Percentiles rank a stretch among this genome's conserved stretches.
Evolutionary conservation across 2,797 vertebrate species (phyloP).

Genomic region (Onychomys leucogaster): DNA sequence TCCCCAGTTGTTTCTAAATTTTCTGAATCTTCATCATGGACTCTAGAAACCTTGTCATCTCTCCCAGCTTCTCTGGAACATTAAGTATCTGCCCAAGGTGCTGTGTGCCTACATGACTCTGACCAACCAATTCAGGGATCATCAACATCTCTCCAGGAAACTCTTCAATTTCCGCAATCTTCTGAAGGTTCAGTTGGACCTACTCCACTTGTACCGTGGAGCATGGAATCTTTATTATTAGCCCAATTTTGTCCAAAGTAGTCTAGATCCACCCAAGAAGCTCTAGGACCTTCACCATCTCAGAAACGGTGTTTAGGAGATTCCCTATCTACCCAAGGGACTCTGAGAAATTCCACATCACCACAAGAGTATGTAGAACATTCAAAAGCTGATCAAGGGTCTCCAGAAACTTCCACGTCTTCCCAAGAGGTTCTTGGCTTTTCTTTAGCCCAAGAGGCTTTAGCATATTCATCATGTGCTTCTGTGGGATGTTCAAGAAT

Average conservation of each 20-base stretch:
- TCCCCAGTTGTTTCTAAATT: background rate
- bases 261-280: background rate
- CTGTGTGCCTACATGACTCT: background rate
- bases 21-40: background rate
- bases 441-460: background rate
- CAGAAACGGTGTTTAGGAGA: background rate
- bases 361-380: background rate
- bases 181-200: too few species aligned
- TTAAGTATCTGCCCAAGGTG: rapidly evolving
- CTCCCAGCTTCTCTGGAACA: background rate
- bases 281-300: background rate
- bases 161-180: too few species aligned
- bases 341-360: background rate
- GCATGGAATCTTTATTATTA: background rate
- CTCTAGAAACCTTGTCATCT: background rate
- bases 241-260: background rate
- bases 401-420: background rate
- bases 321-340: background rate
- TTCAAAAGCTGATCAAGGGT: background rate
- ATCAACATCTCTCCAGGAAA: too few species aligned
- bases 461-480: background rate
- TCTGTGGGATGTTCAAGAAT: too few species aligned
- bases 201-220: too few species aligned
- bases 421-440: background rate
- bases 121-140: background rate